Evolutionary conservation across 2,888 invertebrate genomes (phyloP), one percentile per base, ranked within the genome.

Genomic region (Plusia festucae): DNA sequence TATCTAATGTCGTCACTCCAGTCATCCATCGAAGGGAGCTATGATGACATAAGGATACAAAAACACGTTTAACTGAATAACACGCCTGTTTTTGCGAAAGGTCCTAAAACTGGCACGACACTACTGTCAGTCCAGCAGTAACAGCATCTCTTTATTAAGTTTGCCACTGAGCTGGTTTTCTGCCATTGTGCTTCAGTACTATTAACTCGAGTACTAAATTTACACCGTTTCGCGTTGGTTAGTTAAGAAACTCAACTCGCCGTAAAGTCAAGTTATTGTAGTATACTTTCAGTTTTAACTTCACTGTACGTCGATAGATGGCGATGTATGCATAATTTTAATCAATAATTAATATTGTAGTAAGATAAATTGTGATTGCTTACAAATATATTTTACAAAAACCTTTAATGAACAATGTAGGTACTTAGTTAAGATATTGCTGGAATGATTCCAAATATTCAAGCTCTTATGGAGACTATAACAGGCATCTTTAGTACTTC

Each of bases 71-170:
- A 34, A 34, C 34, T 34, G 2, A n/a, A 34, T 34, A 34, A 34
- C 5, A 13, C 34, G 13, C 15, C 4, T 40, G 6, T 40, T n/a
- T 7, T n/a, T 1, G 4, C 40, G 40, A 4, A n/a, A n/a, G 4
- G 15, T 5, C 4, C n/a, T n/a, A n/a, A 40, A 40, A 40, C 40
- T 40, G 40, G n/a, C 40, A 40, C n/a, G n/a, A n/a, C n/a, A n/a
- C n/a, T n/a, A n/a, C n/a, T n/a, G n/a, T n/a, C n/a, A n/a, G n/a
- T n/a, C n/a, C n/a, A n/a, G n/a, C 13, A 40, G 40, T 40, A n/a
- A 40, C 40, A n/a, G 40, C n/a, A 40, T 40, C 40, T 40, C 40
- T 40, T 40, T n/a, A 40, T 40, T 40, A 40, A 40, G n/a, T 40
- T 40, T n/a, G 40, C 40, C 40, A 40, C 40, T 40, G 40, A 40